Base-by-base conservation (phyloP, 30 jellyfish, hydroid and myxozoan genomes). In the Sanderia malayensis region DNA sequence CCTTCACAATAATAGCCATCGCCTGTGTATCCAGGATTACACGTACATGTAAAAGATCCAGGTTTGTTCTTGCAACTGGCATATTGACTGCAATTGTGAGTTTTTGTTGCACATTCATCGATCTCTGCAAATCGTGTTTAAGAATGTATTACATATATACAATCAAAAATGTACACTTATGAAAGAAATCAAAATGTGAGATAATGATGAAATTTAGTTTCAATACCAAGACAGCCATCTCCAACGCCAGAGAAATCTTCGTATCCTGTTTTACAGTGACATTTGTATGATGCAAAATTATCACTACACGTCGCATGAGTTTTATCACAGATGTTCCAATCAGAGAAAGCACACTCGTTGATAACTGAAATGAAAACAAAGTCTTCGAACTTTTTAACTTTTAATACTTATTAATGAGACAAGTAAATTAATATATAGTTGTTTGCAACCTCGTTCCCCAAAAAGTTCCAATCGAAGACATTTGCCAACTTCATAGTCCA, bases 1-100 rank as follows among this genome's bases (percentile, higher is more conserved):
- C 90, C 97, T 66, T 88, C 95, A 61, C 97, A 88, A 29, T 81
- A 81, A 52, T 80, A 81, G 22, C 97, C 97, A 67, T 88, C 97
- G 27, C 97, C 97, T 29, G 57, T 76, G 53, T 53, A 88, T 6
- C 95, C 95, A 7, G 28, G 37, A 15, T 81, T 81, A 47, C 94
- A 81, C 44, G 41, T 70, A 74, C 94, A 81, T 1, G 45, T 18
- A 37, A 81, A 81, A 20, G 64, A 27, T n/a, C 94, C 94, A 4
- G 61, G 73, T 1, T 28, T 21, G 41, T 81, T 62, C 0, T 79
- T 46, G 61, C 94, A 81, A 9, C 44, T 58, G 7, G 94, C 94
- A 25, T 58, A 81, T 15, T 17, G 37, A 53, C 85, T 71, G 73
- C 94, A 81, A 69, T 70, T 81, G 21, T 71, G 85, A 19, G 81